Conservation (phyloP, 92 coral and sea anemone genomes). For the Parazoanthus darwini region DNA sequence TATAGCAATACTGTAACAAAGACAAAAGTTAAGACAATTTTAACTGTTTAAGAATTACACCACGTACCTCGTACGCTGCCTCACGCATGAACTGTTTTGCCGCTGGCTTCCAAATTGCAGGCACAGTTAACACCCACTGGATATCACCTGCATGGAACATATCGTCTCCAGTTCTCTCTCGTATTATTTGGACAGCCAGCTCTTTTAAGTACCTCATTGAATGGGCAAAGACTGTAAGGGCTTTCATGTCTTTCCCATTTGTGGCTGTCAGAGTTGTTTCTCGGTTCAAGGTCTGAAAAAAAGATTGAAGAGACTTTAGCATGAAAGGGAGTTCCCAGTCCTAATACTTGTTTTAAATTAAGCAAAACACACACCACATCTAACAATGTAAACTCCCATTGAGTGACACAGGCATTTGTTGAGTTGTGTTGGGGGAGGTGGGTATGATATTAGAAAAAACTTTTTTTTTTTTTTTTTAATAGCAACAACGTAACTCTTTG, state of each 20-base stretch:
- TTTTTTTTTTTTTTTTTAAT: neutral
- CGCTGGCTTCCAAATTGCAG: constrained; percentile 38
- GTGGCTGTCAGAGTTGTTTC: neutral
- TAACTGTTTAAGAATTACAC: neutral
- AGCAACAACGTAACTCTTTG: too few species aligned
- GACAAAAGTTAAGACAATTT: neutral
- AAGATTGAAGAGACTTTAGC: too few species aligned
- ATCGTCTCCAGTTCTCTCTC: neutral
- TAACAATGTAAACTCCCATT: too few species aligned
- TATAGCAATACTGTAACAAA: neutral
- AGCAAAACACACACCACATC: too few species aligned
- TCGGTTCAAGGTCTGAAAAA: neutral
- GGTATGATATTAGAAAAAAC: too few species aligned
- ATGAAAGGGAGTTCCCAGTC: too few species aligned
- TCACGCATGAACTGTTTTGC: constrained; percentile 34
- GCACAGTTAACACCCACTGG: constrained; percentile 39
- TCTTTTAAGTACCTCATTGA: constrained; percentile 34
- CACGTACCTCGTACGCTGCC: constrained; percentile 26
- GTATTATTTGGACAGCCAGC: constrained; percentile 21
- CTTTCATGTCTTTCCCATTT: neutral
- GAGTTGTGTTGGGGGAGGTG: too few species aligned
- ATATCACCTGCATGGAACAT: neutral
- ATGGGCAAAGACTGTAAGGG: constrained; percentile 17
- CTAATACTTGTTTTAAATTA: too few species aligned
- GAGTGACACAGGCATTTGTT: too few species aligned